Conservation (phyloP, 2,888 invertebrate genomes). For the Melinaea menophilus region DNA sequence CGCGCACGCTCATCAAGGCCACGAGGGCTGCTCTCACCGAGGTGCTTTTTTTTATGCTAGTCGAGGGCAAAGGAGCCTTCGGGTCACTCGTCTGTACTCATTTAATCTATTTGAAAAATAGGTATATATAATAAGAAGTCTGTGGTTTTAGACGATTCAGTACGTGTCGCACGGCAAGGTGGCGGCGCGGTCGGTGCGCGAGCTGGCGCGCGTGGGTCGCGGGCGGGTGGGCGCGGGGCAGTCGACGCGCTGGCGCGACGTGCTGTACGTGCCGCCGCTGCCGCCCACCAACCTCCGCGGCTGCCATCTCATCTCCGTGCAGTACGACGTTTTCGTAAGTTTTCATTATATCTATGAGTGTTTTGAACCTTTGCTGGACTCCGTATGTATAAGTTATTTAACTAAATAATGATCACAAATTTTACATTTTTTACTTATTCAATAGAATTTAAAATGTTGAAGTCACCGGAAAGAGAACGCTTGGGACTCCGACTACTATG, state of each 20-base stretch:
- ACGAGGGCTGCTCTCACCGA: constrained; percentile 88
- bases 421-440: too few relatives aligned
- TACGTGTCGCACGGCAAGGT: constrained; percentile 92
- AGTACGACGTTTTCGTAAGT: constrained; percentile 95
- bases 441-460: too few relatives aligned
- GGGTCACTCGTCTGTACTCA: too few relatives aligned
- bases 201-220: constrained; percentile 81
- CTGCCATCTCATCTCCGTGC: constrained; percentile 94
- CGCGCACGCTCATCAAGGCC: constrained; percentile 89
- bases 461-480: too few relatives aligned
- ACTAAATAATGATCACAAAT: too few relatives aligned
- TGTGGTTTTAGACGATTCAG: constrained; percentile 86
- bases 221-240: constrained; percentile 90
- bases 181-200: constrained; percentile 91
- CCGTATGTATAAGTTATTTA: too few relatives aligned
- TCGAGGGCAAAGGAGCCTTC: background rate
- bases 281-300: constrained; percentile 96
- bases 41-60: constrained; percentile 36
- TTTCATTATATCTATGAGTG: background rate
- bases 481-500: too few relatives aligned
- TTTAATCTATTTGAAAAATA: too few relatives aligned
- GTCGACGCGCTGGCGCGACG: constrained; percentile 90
- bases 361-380: background rate
- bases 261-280: constrained; percentile 93
- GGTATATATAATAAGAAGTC: too few relatives aligned